These are phyloP conservation scores for Pseudolaguvia tuberculata DNA, from an alignment of 2,113 vertebrate species.

Conservation along the genomic window DNA sequence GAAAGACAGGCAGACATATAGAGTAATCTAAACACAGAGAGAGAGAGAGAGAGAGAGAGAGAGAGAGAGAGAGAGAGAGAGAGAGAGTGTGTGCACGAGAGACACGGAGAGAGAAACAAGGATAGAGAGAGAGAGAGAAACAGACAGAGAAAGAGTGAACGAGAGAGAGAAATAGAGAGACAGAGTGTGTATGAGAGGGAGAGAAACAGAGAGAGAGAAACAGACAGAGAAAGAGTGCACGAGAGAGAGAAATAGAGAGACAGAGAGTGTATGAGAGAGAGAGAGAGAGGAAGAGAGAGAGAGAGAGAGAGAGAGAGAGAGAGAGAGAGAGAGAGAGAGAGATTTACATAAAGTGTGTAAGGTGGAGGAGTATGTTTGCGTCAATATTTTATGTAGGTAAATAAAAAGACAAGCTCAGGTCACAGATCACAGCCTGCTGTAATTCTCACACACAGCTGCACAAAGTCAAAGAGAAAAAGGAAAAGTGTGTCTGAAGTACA, in stretches of 20 bases:
- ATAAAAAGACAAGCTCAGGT: background rate
- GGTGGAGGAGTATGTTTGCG: background rate
- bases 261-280: background rate
- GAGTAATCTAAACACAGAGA: too few relatives aligned
- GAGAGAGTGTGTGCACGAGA: too few relatives aligned
- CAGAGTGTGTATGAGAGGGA: background rate
- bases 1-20: background rate
- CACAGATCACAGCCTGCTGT: background rate
- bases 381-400: background rate
- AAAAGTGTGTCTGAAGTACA: conserved; percentile 13
- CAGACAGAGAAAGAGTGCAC: background rate
- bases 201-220: background rate
- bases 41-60: background rate
- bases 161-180: background rate
- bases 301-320: background rate
- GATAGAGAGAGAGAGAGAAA: background rate
- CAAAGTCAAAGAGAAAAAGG: conserved; percentile 2
- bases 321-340: background rate
- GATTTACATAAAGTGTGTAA: background rate
- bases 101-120: background rate
- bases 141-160: too few relatives aligned
- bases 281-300: background rate
- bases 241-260: background rate
- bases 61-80: background rate
- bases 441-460: background rate